Conservation (phyloP, 2,797 vertebrate species). For the Bradypus variegatus region DNA sequence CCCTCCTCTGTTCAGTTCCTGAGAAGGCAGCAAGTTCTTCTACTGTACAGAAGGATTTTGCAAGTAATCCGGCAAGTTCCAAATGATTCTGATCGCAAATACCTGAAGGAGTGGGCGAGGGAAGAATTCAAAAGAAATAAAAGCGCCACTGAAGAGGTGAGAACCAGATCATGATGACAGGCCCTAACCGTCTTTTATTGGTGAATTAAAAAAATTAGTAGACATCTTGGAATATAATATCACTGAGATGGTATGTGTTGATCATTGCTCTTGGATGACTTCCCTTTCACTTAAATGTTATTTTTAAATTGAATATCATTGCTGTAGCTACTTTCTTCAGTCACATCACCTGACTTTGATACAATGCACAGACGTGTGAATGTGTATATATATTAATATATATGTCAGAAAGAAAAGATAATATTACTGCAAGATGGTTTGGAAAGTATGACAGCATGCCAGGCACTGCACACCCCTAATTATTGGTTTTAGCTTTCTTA, state of each 20-base stretch:
- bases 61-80: conserved; percentile 82
- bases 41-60: conserved; percentile 85
- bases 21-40: conserved; percentile 87
- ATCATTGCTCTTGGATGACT: neutral
- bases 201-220: neutral
- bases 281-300: neutral
- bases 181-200: neutral
- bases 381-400: too few species aligned
- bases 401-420: neutral
- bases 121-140: conserved; percentile 91
- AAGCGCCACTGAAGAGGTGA: conserved; percentile 83
- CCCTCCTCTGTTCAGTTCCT: conserved; percentile 79
- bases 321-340: neutral
- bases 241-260: neutral
- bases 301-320: neutral
- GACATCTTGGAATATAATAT: neutral
- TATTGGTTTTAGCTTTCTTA: conserved; percentile 10
- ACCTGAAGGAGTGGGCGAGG: conserved; percentile 86
- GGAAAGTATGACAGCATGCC: neutral
- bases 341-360: neutral
- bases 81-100: conserved; percentile 78
- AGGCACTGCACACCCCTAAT: neutral
- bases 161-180: neutral
- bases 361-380: neutral
- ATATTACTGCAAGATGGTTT: neutral